phyloP scores from a whole-genome alignment of 2,113 vertebrate species.

The Mesitornis unicolor region DNA sequence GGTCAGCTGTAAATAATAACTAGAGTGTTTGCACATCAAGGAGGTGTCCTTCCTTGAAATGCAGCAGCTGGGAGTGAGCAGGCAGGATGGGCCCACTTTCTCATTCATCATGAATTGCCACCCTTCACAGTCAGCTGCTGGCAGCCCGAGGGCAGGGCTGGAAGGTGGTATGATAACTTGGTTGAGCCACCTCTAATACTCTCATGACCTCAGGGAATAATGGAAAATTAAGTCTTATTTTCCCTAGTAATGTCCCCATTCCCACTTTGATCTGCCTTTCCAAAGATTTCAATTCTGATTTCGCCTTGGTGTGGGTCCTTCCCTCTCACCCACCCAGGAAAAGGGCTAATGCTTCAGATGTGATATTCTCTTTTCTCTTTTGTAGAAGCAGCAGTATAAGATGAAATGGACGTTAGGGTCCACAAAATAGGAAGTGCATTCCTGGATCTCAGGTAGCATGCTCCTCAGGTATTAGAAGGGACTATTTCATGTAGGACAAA shows the following conservation, averaged over 20 bases:
- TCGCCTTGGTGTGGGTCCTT: background rate
- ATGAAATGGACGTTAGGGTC: background rate
- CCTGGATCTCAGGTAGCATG: background rate
- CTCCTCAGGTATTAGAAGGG: background rate
- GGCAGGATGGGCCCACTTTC: background rate
- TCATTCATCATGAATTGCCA: background rate
- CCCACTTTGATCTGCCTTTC: background rate
- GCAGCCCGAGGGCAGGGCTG: accelerated
- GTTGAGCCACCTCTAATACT: background rate
- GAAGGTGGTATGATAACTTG: background rate
- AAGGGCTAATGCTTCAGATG: background rate
- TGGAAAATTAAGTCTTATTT: background rate
- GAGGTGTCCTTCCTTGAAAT: background rate
- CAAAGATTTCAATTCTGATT: background rate
- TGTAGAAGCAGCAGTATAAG: background rate
- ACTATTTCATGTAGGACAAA: background rate
- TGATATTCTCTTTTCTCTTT: accelerated
- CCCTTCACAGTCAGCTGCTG: background rate
- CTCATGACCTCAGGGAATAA: background rate
- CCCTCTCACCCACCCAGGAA: background rate
- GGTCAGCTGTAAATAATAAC: slow-evolving; percentile 47
- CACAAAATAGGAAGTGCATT: background rate
- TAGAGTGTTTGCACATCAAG: slow-evolving; percentile 8
- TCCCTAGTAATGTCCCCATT: background rate
- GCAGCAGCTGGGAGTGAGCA: background rate